Conservation (phyloP, 2,888 invertebrate genomes). For the Dolomedes plantarius region DNA sequence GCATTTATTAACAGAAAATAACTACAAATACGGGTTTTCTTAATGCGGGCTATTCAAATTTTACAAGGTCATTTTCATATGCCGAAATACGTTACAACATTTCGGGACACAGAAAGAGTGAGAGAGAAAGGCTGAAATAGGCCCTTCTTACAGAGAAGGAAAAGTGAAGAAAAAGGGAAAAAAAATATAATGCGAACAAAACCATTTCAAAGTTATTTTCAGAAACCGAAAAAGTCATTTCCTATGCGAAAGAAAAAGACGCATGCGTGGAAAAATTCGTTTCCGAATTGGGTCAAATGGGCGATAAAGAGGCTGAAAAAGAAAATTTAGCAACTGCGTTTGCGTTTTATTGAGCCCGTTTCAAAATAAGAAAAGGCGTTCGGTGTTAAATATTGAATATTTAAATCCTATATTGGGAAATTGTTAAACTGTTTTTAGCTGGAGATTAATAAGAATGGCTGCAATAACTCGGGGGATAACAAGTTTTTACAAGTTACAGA, state of each 20-base stretch:
- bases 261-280: neutral
- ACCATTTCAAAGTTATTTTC: neutral
- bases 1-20: too few species aligned
- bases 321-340: neutral
- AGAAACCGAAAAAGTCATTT: neutral
- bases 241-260: neutral
- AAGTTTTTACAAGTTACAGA: too few species aligned
- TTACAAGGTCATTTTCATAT: neutral
- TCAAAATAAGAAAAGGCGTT: neutral
- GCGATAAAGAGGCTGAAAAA: neutral
- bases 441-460: too few species aligned
- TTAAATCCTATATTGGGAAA: neutral
- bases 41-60: neutral
- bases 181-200: neutral
- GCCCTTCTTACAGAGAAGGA: neutral
- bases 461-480: too few species aligned
- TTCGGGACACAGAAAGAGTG: neutral
- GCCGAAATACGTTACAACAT: neutral
- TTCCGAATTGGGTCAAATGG: conserved; percentile 1
- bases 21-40: too few species aligned
- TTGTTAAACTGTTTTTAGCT: too few species aligned
- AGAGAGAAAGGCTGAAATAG: neutral
- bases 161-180: neutral
- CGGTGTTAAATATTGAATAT: neutral
- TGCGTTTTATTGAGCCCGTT: neutral